A percentile compares a stretch with the other conserved stretches of the same genome.
Evolutionary conservation across 1,140 invertebrate genomes (phyloP).

Genomic region (Scylla paramamosain): DNA sequence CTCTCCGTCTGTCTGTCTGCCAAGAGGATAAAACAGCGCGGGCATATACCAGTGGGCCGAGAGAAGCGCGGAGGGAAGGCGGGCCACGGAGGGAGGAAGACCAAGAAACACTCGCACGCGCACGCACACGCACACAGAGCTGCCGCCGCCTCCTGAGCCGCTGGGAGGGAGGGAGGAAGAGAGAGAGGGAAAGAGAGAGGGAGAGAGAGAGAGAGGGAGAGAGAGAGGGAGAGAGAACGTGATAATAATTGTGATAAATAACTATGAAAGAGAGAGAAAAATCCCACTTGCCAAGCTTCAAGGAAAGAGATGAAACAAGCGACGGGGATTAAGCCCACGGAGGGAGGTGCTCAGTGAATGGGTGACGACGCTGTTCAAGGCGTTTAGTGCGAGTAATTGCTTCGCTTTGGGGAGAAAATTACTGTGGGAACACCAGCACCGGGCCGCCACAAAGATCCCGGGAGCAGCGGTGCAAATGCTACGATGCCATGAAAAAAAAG

Average conservation of each 20-base stretch:
- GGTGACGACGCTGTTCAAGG: constrained; percentile 30
- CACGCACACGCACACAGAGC: too few species aligned
- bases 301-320: not conserved
- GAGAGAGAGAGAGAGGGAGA: too few species aligned
- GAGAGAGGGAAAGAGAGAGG: not conserved
- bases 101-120: too few species aligned
- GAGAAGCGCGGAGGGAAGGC: not conserved
- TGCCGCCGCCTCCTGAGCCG: too few species aligned
- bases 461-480: not conserved
- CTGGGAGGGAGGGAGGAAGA: too few species aligned
- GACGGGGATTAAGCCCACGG: not conserved
- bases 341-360: constrained; percentile 40
- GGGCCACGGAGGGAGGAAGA: too few species aligned
- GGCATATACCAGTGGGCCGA: not conserved
- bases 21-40: not conserved
- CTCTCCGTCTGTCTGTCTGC: not conserved
- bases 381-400: constrained; percentile 46
- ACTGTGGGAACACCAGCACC: constrained; percentile 22
- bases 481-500: not conserved
- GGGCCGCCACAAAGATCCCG: not conserved
- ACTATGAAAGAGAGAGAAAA: constrained; percentile 12
- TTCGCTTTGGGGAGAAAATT: constrained; percentile 34
- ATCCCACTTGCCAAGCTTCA: not conserved
- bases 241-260: constrained; percentile 29
- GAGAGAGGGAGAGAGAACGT: not conserved